Percentiles rank a stretch among this genome's conserved stretches.
phyloP scores from a whole-genome alignment of 2,888 invertebrate species.

The Alitta virens region DNA sequence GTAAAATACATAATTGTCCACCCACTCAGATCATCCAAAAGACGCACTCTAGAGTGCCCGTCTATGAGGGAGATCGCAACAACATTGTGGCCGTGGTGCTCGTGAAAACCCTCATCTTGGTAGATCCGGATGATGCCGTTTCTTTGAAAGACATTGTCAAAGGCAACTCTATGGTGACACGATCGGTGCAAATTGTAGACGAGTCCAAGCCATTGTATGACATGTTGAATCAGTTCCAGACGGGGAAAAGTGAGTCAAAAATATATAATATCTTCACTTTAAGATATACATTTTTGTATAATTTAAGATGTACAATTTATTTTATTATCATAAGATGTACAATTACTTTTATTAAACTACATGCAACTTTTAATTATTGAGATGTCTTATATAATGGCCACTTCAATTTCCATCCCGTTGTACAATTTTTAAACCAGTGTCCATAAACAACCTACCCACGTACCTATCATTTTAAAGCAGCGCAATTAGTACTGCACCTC shows the following conservation, averaged over 20 bases:
- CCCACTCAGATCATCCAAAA: constrained; percentile 39
- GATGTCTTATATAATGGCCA: no score
- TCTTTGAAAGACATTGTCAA: constrained; percentile 39
- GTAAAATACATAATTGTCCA: no score
- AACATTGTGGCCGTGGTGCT: constrained; percentile 47
- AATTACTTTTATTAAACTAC: neutral
- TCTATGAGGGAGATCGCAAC: constrained; percentile 38
- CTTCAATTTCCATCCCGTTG: no score
- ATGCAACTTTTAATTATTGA: no score
- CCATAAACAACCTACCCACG: neutral
- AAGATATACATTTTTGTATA: neutral
- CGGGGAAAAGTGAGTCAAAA: constrained; percentile 46
- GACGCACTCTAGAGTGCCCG: constrained; percentile 51
- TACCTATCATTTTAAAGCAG: no score
- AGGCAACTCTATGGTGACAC: constrained; percentile 28
- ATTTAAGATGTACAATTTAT: neutral
- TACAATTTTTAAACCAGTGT: neutral
- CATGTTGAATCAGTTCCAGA: constrained; percentile 53
- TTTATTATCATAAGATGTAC: neutral
- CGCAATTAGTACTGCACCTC: no score
- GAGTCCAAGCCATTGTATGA: constrained; percentile 49
- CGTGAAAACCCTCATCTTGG: constrained; percentile 48
- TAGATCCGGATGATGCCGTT: constrained; percentile 43
- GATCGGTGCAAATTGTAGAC: constrained; percentile 35
- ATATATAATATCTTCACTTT: neutral